Conservation (phyloP, 2,797 vertebrate genomes). For the Fundulus diaphanus region DNA sequence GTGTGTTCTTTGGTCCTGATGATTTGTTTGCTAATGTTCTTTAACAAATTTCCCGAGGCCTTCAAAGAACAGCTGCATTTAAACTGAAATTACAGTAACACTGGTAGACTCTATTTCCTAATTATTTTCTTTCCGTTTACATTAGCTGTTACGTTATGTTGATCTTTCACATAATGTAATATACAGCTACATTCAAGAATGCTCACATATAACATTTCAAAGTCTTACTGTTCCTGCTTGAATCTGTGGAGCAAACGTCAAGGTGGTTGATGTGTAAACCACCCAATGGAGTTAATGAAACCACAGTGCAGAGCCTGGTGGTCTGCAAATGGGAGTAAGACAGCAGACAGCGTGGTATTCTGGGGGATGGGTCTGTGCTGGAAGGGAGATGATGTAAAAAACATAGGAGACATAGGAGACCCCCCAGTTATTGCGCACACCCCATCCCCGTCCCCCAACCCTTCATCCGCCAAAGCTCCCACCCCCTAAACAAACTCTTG, state of each 20-base stretch:
- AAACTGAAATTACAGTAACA: background rate
- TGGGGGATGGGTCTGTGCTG: conserved; percentile 33
- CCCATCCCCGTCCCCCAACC: conserved; percentile 23
- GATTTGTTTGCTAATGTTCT: too few species aligned
- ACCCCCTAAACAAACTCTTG: conserved; percentile 76
- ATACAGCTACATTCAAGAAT: background rate
- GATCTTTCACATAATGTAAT: background rate
- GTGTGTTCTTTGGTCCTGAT: background rate
- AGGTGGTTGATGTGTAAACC: conserved; percentile 60
- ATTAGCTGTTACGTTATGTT: background rate
- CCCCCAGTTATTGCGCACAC: conserved; percentile 16
- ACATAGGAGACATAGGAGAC: conserved; percentile 51
- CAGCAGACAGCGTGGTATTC: conserved; percentile 33
- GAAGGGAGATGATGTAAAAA: conserved; percentile 53
- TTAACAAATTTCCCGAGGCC: background rate
- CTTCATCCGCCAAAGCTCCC: conserved; percentile 37
- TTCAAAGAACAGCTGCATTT: background rate
- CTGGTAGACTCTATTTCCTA: background rate
- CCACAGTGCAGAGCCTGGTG: conserved; percentile 25
- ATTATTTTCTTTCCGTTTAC: background rate
- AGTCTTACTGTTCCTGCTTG: background rate
- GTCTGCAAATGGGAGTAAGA: conserved; percentile 7
- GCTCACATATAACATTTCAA: background rate
- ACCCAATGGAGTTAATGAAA: conserved; percentile 25
- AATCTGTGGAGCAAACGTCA: conserved; percentile 7